phyloP scores from a whole-genome alignment of 2,888 invertebrate species.

The Gortyna flavago region DNA sequence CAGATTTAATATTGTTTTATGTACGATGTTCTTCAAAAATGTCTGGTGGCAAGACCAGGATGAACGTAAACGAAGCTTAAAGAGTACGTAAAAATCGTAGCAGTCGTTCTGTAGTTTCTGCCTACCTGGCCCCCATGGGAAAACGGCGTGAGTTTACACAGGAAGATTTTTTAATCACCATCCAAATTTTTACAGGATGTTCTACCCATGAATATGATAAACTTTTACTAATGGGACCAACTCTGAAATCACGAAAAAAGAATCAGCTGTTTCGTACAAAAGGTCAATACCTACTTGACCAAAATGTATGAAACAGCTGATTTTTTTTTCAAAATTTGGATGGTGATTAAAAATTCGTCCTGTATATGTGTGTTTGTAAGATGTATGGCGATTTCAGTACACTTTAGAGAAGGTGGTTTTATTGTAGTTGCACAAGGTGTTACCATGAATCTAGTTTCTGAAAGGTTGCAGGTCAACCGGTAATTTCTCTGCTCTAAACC shows the following conservation, averaged over 20 bases:
- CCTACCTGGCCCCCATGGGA: too few species aligned
- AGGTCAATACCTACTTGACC: too few species aligned
- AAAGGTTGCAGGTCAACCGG: conserved; percentile 33
- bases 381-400: background rate
- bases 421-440: conserved; percentile 27
- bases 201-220: too few species aligned
- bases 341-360: too few species aligned
- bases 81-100: background rate
- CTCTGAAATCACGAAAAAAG: too few species aligned
- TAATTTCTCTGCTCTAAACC: background rate
- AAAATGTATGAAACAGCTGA: too few species aligned
- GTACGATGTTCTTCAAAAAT: background rate
- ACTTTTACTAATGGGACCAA: too few species aligned
- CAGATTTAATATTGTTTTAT: background rate
- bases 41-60: too few species aligned
- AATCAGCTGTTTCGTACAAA: too few species aligned
- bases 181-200: too few species aligned
- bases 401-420: conserved; percentile 9
- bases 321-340: too few species aligned
- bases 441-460: conserved; percentile 9
- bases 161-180: too few species aligned
- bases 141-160: background rate
- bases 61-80: background rate
- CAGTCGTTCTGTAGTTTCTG: background rate
- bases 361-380: background rate